Conservation (phyloP, 2,888 invertebrate genomes). For the Ptychoptera albimana region DNA sequence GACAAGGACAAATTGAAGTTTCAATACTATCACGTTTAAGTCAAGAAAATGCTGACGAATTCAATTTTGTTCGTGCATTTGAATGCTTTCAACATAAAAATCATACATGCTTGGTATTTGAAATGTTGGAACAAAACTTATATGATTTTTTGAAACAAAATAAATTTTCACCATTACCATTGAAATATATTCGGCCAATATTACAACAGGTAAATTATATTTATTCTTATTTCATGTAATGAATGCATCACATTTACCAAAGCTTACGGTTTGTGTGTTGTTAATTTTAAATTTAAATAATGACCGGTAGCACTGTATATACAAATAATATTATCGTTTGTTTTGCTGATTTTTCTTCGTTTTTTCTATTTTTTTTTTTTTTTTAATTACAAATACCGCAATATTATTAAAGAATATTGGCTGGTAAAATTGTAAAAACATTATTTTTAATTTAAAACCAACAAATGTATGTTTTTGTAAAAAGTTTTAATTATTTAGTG, state of each 20-base stretch:
- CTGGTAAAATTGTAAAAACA: too few species aligned
- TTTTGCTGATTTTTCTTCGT: neutral
- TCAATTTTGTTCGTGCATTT: constrained; percentile 99
- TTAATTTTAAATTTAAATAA: neutral
- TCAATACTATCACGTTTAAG: constrained; percentile 83
- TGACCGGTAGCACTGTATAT: constrained; percentile 1
- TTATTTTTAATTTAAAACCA: too few species aligned
- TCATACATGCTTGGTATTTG: constrained; percentile 98
- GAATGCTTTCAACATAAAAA: constrained; percentile 99
- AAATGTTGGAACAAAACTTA: constrained; percentile 99
- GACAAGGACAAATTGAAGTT: constrained; percentile 99
- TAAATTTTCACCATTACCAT: constrained; percentile 96
- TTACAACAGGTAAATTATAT: constrained; percentile 72
- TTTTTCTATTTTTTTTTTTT: too few species aligned
- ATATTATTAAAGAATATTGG: too few species aligned
- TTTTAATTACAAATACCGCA: too few species aligned
- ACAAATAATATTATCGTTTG: neutral
- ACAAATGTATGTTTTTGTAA: too few species aligned
- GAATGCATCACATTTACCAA: too few species aligned
- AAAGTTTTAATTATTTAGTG: too few species aligned
- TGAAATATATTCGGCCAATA: constrained; percentile 97
- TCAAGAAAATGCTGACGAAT: constrained; percentile 97
- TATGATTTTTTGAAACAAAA: constrained; percentile 99
- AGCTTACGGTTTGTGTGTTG: neutral
- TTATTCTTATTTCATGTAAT: neutral